Base-by-base conservation (phyloP, 2,797 vertebrate genomes). In the Galaxias olidus region DNA sequence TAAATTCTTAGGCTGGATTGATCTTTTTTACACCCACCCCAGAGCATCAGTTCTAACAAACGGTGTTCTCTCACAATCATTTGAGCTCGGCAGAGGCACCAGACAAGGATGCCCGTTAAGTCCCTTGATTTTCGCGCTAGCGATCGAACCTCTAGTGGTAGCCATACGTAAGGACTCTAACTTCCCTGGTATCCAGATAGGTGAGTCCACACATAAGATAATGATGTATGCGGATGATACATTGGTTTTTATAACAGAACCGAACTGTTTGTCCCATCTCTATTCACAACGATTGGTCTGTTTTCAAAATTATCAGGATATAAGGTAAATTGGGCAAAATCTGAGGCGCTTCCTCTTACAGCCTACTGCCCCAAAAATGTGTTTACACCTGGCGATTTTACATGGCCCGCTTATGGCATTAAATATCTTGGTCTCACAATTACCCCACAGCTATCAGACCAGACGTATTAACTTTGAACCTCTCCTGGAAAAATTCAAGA, bases 381-480 rank as follows among this genome's bases (percentile, higher is more conserved):
- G 50, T 12, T n/a, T n/a, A n/a, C n/a, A n/a, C n/a, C n/a, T n/a
- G n/a, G n/a, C n/a, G n/a, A n/a, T n/a, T n/a, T n/a, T n/a, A n/a
- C n/a, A n/a, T n/a, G n/a, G n/a, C 50, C 50, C 15, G 50, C 50
- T 15, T 6, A 4, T 51, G 50, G 50, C 50, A 51, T 51, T 12
- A 51, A 51, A 18, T 51, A 51, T 51, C 50, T 51, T 6, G 50
- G 50, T 51, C 50, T 51, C 50, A 51, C 50, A 4, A 12, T 51
- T 15, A n/a, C 50, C 8, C 50, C 50, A 51, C 12, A 18, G 8
- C 50, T 51, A 15, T 15, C 50, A 51, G 50, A 51, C 50, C 50
- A 11, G 8, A 18, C 50, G 50, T 51, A 51, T 51, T 7, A n/a
- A 51, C n/a, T n/a, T n/a, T n/a, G n/a, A n/a, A n/a, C n/a, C n/a